Evolutionary conservation across 2,113 vertebrate genomes (phyloP), one percentile per base, ranked within the genome.

Genomic region (Clarias gariepinus): DNA sequence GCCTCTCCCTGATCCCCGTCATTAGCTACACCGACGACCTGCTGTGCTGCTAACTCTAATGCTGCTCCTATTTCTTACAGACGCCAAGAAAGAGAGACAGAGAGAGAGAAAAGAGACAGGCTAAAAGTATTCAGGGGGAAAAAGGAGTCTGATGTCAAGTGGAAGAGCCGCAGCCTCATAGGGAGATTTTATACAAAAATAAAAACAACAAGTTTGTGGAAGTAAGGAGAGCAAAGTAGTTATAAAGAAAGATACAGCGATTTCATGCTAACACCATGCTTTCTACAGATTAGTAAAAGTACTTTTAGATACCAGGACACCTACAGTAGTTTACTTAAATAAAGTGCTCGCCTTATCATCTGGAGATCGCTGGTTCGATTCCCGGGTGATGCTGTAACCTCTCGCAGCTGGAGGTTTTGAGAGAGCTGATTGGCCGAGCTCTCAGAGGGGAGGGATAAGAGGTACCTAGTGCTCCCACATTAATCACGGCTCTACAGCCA

Each of bases 1-100:
- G 81, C 80, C 55, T 83, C 81, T 83, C 81, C 64, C 86, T 84
- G 81, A 83, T 79, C 64, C 36, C 86, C 81, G 16, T 87, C 86
- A 87, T 87, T 87, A 87, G 86, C 76, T 83, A 84, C 82, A 78
- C 69, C 33, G 74, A 61, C 25, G 73, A 53, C 86, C 81, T 41
- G 73, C 81, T 55, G 76, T 9, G 82, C 86, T 18, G 78, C 87
- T 88, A 81, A 88, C 60, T 36, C 78, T 81, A 81, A 86, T 55
- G 3, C 53, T n/a, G 11, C 52, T 79, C 82, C 66, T 81, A 82
- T 53, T 87, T 53, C 81, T 83, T 33, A 78, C 60, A 36, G 81
- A 64, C 19, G 33, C 53, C 64, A 86, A 33, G 71, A 74, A 28
- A 71, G 13, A 81, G 23, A 57, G 30, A 52, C 12, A 18, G 19